These are phyloP conservation scores for Collichthys lucidus DNA, from an alignment of 2,113 vertebrate genomes.

Conservation along the genomic window DNA sequence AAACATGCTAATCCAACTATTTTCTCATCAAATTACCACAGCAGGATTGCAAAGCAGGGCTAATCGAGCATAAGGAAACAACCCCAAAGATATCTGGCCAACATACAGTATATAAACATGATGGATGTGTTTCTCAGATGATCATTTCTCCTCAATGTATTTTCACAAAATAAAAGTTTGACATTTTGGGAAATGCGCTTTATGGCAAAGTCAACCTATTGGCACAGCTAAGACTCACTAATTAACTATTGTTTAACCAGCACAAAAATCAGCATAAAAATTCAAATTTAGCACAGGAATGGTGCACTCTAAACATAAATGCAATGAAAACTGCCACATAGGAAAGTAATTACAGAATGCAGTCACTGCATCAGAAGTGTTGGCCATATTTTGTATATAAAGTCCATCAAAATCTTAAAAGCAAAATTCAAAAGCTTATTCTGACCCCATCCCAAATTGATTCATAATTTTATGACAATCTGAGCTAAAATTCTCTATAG, in stretches of 20 bases:
- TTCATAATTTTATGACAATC: not conserved
- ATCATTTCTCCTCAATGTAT: not conserved
- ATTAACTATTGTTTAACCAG: too few species aligned
- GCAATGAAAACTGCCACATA: not conserved
- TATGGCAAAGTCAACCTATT: not conserved
- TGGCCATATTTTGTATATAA: not conserved
- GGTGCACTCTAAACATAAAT: too few species aligned
- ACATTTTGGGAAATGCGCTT: not conserved
- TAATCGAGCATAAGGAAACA: not conserved
- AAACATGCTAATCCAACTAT: constrained; percentile 9
- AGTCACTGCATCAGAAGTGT: not conserved
- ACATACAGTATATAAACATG: not conserved
- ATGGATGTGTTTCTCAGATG: not conserved
- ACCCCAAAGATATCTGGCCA: not conserved
- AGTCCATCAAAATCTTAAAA: too few species aligned
- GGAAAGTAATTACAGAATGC: not conserved
- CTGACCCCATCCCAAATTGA: not conserved
- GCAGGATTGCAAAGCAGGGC: not conserved
- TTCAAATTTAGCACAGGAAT: too few species aligned
- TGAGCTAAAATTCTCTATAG: not conserved
- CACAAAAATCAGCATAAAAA: too few species aligned
- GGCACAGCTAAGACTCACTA: not conserved
- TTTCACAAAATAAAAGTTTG: not conserved
- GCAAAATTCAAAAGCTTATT: not conserved
- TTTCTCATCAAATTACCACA: constrained; percentile 11